A percentile compares a stretch with the other conserved stretches of the same genome.
Evolutionary conservation across 2,888 invertebrate genomes (phyloP).

Genomic region (Rugalucina vietnamica): DNA sequence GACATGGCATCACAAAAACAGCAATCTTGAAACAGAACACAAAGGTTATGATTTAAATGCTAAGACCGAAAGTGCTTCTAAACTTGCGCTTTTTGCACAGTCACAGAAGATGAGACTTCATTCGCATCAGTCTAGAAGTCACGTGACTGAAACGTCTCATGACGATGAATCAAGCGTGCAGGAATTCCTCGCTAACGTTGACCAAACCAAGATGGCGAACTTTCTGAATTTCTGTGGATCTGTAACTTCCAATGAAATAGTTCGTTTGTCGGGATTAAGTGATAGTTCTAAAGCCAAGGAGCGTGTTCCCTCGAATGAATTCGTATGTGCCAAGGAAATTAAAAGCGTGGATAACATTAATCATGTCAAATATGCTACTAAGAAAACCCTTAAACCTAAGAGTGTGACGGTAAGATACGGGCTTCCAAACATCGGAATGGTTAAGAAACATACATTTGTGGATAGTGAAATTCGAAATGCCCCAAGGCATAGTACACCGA

Average conservation of each 20-base stretch:
- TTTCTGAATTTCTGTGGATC: conserved; percentile 32
- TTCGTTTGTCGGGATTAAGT: conserved; percentile 6
- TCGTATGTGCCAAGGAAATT: not conserved
- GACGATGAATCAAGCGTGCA: conserved; percentile 42
- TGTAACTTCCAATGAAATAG: conserved; percentile 39
- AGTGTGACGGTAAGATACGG: not conserved
- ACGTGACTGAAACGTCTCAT: conserved; percentile 46
- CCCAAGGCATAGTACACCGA: not conserved
- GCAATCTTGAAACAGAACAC: conserved; percentile 24
- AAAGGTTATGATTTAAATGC: not conserved
- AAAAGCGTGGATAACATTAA: conserved; percentile 27
- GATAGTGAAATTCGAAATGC: not conserved
- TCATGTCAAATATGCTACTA: conserved; percentile 54
- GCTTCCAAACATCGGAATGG: not conserved
- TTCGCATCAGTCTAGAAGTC: conserved; percentile 21
- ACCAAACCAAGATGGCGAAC: conserved; percentile 11
- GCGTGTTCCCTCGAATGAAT: not conserved
- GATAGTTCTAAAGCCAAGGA: conserved; percentile 9
- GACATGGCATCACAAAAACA: conserved; percentile 18
- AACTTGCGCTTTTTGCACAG: conserved; percentile 31
- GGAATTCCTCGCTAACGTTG: conserved; percentile 42
- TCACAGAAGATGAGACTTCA: conserved; percentile 43
- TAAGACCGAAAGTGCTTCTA: conserved; percentile 23
- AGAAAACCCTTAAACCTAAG: conserved; percentile 46
- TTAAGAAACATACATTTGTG: not conserved